Base-by-base conservation (phyloP, 2,888 invertebrate genomes). In the Ochropleura plecta region DNA sequence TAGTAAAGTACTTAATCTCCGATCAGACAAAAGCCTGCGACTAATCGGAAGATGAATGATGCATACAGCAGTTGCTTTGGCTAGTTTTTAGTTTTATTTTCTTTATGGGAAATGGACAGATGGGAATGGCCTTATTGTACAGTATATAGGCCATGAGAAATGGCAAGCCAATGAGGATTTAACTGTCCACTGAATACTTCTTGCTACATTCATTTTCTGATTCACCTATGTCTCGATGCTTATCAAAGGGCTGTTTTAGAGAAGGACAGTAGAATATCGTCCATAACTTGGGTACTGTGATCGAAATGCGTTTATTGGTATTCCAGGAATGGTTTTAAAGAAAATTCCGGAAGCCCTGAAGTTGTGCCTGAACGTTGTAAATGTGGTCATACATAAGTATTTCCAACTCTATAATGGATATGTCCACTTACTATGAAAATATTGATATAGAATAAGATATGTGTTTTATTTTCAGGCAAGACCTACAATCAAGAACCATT, bases 31-130 rank as follows among this genome's bases (percentile, higher is more conserved):
- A 70, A 75, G 57, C 76, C 49, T 70, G 66, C 71, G 42, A 76
- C 83, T 87, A 86, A 84, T 84, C 86, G 57, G 51, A n/a, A 40
- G 60, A 71, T 85, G 77, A 83, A 86, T 85, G 60, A 71, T 51
- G 49, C 40, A 57, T 55, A 72, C 67, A 65, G 76, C 73, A 14
- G 62, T 60, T 30, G 57, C 40, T 71, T 51, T 66, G 49, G 59
- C 16, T 20, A 72, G 51, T 70, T 78, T 55, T 53, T 30, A 60
- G 51, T 70, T 81, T 74, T 75, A 69, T 79, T 42, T 53, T 55
- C 51, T 59, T 48, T 64, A 55, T 69, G 60, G 59, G 44, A 62
- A 67, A 65, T 10, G 53, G 73, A 53, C 83, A 86, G 78, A 85
- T 86, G 86, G 60, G 64, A 30, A n/a, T 20, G 42, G 20, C 44